Base-by-base conservation (phyloP, 2,888 invertebrate genomes). In the Dryobotodes eremita region DNA sequence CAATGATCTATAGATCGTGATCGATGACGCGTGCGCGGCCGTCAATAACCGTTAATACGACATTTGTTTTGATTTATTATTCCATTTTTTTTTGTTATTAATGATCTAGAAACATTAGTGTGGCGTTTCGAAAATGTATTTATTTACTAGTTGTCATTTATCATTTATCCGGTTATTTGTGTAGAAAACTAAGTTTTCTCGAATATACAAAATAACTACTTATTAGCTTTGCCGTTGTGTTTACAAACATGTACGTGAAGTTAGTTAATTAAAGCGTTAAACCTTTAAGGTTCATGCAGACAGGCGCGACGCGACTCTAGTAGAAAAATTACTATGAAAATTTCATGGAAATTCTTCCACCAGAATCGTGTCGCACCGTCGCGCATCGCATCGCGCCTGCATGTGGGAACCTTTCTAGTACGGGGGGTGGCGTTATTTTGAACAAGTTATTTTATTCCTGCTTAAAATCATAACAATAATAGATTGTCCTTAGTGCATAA, bases 1-100 rank as follows among this genome's bases (percentile, higher is more conserved):
- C 92, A 92, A 89, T 90, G 93, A 92, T 93, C 93, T 90, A 92
- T 91, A 90, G 90, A 91, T 92, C 91, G 86, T 91, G 92, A 91
- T 91, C 90, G 88, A 91, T 89, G 88, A 89, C 92, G 90, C 90
- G 90, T 91, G 91, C 88, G 85, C 87, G n/a, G 76, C 88, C 69
- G 89, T 87, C 90, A 80, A 82, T 83, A 89, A 90, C 90, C 88
- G 91, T 91, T 92, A 91, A 89, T 86, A 87, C 79, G 91, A 90
- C 90, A 90, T 87, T 84, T 86, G 87, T 88, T 89, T 79, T 87
- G 86, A 88, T 89, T 86, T 79, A 86, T 87, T 77, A 84, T 79
- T 78, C 46, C 17, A 55, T 78, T 77, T 8, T 61, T 70, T 78
- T 76, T 74, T 61, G 69, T 81, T 77, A 72, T 79, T 76, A 80